Evolutionary conservation across 2,113 vertebrate species (phyloP), one percentile per base, ranked within the genome.

Genomic region (Heliornis fulica): DNA sequence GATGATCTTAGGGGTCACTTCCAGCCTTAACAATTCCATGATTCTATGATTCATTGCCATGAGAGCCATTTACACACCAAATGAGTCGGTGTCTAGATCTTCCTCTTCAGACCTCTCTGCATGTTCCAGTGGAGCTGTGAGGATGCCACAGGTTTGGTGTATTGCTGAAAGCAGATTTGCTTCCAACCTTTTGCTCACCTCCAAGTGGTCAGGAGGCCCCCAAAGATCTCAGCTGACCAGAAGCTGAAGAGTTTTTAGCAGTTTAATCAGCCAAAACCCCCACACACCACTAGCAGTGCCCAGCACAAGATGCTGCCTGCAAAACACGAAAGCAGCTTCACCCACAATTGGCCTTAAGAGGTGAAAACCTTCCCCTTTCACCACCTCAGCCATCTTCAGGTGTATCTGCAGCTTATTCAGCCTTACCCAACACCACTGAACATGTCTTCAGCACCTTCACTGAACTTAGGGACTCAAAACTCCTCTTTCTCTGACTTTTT

Each of bases 31-130:
- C n/a, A n/a, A n/a, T n/a, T n/a, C n/a, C n/a, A n/a, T n/a, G n/a
- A n/a, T n/a, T n/a, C n/a, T n/a, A n/a, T n/a, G n/a, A n/a, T n/a
- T 31, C 15, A 0, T 1, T 17, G 18, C 9, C 1, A 4, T 3
- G 10, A 7, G 9, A 22, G 20, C 36, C 43, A 10, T n/a, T 7
- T 7, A 19, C 10, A 1, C 3, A 5, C 28, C 74, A 23, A 5
- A 18, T 3, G 2, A 74, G 31, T 20, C 3, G 13, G 15, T 40
- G 21, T 57, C 53, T 20, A 12, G 2, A 15, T 53, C 53, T 10
- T 16, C 32, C 17, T 51, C 34, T 54, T 36, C 31, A 34, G 21
- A 41, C 13, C 45, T 20, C 82, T 31, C 13, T 1, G 0, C 9
- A 0, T 41, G 34, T 40, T 17, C 45, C 34, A 43, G 15, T 1